phyloP scores from a whole-genome alignment of 2,113 vertebrate species.

The Syngnathus scovelli region DNA sequence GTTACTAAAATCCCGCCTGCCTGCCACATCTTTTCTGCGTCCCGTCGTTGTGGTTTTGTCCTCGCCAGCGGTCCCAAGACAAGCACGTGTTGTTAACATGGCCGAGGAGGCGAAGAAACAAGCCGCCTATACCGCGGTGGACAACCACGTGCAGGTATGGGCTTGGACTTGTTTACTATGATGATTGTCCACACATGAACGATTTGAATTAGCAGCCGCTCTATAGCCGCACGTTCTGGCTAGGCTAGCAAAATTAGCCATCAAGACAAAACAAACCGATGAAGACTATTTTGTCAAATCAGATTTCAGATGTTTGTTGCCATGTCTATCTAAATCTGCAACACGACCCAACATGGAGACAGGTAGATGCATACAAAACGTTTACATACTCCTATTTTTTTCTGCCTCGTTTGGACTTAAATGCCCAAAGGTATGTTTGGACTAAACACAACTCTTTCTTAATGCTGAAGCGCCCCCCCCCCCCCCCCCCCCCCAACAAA shows the following conservation, averaged over 20 bases:
- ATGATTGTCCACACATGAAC: not conserved
- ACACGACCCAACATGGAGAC: not conserved
- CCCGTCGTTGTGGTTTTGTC: not conserved
- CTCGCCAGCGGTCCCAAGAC: not conserved
- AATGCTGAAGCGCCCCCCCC: no score
- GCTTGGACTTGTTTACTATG: not conserved
- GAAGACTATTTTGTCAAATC: not conserved
- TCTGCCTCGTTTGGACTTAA: no score
- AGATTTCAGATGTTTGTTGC: not conserved
- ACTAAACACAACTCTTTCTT: no score
- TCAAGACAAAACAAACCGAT: no score
- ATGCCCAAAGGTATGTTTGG: no score
- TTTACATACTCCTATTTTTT: not conserved
- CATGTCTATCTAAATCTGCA: not conserved
- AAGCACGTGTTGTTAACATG: conserved; percentile 43
- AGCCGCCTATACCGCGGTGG: conserved; percentile 67
- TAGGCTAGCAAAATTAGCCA: not conserved
- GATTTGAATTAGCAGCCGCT: not conserved
- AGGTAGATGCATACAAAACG: not conserved
- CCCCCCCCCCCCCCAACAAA: no score
- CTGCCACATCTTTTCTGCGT: not conserved
- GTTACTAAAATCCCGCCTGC: conserved; percentile 11
- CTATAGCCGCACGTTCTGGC: not conserved
- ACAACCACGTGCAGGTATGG: conserved; percentile 70
- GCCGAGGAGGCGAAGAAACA: conserved; percentile 74